phyloP scores from a whole-genome alignment of 2,797 vertebrate species.

The Lycodopsis pacificus region DNA sequence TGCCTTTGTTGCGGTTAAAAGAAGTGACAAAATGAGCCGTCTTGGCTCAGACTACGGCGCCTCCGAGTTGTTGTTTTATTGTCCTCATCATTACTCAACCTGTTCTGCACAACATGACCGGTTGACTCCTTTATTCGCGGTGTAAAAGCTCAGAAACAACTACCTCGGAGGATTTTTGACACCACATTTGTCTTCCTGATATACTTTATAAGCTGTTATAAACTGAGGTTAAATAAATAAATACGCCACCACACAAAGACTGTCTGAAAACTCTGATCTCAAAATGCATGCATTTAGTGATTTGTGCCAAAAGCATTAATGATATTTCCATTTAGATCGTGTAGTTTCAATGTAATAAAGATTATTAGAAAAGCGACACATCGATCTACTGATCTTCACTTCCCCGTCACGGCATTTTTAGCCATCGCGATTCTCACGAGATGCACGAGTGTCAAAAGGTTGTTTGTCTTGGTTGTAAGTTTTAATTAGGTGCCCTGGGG shows the following conservation, averaged over 20 bases:
- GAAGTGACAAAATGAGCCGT: too few species aligned
- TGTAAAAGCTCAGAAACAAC: too few species aligned
- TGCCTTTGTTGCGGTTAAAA: too few species aligned
- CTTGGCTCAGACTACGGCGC: too few species aligned
- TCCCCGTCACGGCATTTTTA: constrained; percentile 59
- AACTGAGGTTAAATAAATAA: neutral
- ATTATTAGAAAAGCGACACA: constrained; percentile 23
- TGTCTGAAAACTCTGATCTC: neutral
- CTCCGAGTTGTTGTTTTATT: too few species aligned
- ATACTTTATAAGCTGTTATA: neutral
- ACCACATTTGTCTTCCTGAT: neutral
- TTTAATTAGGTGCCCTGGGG: constrained; percentile 80
- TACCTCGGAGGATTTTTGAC: neutral
- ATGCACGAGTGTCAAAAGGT: constrained; percentile 67
- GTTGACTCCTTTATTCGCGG: too few species aligned
- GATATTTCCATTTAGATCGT: neutral
- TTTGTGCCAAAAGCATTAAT: neutral
- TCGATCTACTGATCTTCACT: constrained; percentile 38
- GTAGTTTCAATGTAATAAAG: constrained; percentile 13
- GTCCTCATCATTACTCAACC: too few species aligned
- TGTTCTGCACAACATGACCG: too few species aligned
- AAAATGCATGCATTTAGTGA: neutral
- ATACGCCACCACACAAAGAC: neutral
- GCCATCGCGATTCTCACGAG: constrained; percentile 55
- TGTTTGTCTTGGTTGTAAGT: constrained; percentile 73